A percentile compares a stretch with the other conserved stretches of the same genome.
Evolutionary conservation across 64 coral and sea anemone species (phyloP).

Genomic region (Actinia tenebrosa): DNA sequence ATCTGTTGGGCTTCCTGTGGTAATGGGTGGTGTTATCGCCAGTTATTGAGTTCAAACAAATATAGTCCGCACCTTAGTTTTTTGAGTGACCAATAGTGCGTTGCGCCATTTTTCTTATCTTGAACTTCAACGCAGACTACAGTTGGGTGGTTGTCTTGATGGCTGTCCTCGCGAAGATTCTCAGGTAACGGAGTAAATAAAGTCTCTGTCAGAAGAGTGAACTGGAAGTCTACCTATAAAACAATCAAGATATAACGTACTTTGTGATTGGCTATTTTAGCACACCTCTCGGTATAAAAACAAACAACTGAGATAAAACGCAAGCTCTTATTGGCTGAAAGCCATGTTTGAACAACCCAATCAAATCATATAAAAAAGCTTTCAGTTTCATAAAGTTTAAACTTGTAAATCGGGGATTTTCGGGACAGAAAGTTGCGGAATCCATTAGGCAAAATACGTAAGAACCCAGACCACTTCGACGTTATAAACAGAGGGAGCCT

Average conservation of each 20-base stretch:
- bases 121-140: slow-evolving; percentile 83
- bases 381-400: no score
- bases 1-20: not conserved
- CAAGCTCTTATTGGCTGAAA: not conserved
- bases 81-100: slow-evolving; percentile 76
- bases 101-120: slow-evolving; percentile 86
- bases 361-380: not conserved
- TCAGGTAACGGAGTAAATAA: slow-evolving; percentile 72
- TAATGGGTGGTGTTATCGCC: not conserved
- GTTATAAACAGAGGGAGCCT: not conserved
- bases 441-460: not conserved
- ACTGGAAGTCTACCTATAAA: slow-evolving; percentile 89
- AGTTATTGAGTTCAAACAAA: no score
- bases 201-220: slow-evolving; percentile 64
- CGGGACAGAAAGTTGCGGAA: not conserved
- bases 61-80: slow-evolving; percentile 55
- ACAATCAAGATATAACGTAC: not conserved
- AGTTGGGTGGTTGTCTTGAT: slow-evolving; percentile 26
- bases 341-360: not conserved
- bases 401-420: not conserved
- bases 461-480: not conserved
- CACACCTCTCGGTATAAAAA: not conserved
- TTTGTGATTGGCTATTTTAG: not conserved
- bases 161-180: slow-evolving; percentile 33
- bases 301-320: not conserved